phyloP scores from a whole-genome alignment of 2,797 vertebrate genomes.

The Enoplosus armatus region DNA sequence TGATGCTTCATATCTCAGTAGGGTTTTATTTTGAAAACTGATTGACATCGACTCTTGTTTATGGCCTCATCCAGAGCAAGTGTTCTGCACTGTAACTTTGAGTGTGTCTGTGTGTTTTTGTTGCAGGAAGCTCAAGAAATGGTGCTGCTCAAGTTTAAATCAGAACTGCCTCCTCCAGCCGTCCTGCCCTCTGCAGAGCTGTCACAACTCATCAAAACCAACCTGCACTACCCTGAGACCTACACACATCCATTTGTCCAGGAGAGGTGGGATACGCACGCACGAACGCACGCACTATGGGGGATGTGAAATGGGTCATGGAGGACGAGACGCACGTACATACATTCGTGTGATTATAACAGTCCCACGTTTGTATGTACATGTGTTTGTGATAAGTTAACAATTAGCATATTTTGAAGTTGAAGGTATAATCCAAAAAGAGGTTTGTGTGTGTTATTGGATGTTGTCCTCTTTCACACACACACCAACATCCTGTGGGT shows the following conservation, averaged over 20 bases:
- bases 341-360: too few relatives aligned
- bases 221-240: slow-evolving; percentile 94
- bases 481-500: too few relatives aligned
- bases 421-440: too few relatives aligned
- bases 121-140: slow-evolving; percentile 94
- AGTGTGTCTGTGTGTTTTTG: slow-evolving; percentile 36
- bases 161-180: slow-evolving; percentile 87
- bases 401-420: too few relatives aligned
- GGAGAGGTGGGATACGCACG: slow-evolving; percentile 86
- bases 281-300: too few relatives aligned
- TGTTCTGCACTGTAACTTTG: not conserved
- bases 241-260: slow-evolving; percentile 91
- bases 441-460: too few relatives aligned
- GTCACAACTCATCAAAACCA: slow-evolving; percentile 94
- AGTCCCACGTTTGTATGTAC: too few relatives aligned
- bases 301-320: too few relatives aligned
- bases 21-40: not conserved
- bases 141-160: slow-evolving; percentile 92
- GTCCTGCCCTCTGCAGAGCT: slow-evolving; percentile 89
- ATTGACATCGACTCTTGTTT: not conserved
- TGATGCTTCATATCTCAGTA: not conserved
- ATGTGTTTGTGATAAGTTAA: too few relatives aligned
- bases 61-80: too few relatives aligned
- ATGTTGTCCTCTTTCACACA: too few relatives aligned
- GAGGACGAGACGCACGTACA: too few relatives aligned